Conservation (phyloP, 2,888 invertebrate species). For the Crioceris asparagi region DNA sequence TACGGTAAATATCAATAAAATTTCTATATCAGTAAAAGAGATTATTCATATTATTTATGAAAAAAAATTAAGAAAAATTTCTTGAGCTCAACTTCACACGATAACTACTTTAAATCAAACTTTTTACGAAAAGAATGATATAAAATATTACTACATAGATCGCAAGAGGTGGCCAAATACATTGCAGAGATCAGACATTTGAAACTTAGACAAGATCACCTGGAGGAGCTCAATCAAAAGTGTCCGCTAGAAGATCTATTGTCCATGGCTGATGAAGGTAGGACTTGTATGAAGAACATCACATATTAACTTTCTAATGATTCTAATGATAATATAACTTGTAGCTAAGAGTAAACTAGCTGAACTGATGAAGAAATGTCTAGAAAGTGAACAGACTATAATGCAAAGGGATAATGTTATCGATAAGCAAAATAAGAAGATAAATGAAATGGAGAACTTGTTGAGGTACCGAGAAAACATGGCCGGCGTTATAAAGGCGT, state of each 20-base stretch:
- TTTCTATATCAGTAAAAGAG: background rate
- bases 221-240: constrained; percentile 24
- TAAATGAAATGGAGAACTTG: constrained; percentile 51
- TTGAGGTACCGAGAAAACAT: constrained; percentile 52
- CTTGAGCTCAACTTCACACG: background rate
- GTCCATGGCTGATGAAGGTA: constrained; percentile 30
- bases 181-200: constrained; percentile 27
- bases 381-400: constrained; percentile 36
- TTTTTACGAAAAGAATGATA: background rate
- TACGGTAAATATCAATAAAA: too few relatives aligned
- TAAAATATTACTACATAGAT: constrained; percentile 16
- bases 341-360: constrained; percentile 23
- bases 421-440: constrained; percentile 48
- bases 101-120: background rate
- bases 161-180: constrained; percentile 25
- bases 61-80: background rate
- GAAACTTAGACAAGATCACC: constrained; percentile 24
- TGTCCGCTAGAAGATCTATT: constrained; percentile 28
- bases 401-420: constrained; percentile 47
- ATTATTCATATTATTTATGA: background rate
- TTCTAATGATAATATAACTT: background rate
- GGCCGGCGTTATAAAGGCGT: constrained; percentile 44
- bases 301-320: background rate
- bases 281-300: background rate
- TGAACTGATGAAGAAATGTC: constrained; percentile 22